Evolutionary conservation across 2,797 vertebrate species (phyloP).

Genomic region (Cyprinodon diabolis): DNA sequence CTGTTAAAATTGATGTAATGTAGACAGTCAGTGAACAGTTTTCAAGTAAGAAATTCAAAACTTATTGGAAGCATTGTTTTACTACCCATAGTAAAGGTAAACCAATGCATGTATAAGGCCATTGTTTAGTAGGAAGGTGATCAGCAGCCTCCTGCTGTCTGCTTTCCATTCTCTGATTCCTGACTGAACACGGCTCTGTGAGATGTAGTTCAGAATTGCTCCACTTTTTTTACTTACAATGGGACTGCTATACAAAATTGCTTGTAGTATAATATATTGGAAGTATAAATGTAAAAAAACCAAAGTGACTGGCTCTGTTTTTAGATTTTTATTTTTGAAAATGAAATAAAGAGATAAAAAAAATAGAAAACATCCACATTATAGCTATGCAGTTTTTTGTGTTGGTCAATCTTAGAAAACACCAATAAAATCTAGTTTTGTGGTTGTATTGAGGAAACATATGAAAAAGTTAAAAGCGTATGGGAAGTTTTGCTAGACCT

Average conservation of each 20-base stretch:
- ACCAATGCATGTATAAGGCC: too few relatives aligned
- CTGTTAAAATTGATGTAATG: too few relatives aligned
- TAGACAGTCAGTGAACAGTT: too few relatives aligned
- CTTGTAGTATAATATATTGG: too few relatives aligned
- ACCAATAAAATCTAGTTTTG: not conserved
- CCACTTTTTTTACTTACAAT: not conserved
- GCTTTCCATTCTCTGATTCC: too few relatives aligned
- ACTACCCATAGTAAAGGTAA: too few relatives aligned
- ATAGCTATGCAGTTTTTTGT: not conserved
- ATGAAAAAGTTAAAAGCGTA: not conserved
- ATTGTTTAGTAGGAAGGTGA: too few relatives aligned
- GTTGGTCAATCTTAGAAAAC: not conserved
- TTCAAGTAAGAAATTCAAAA: too few relatives aligned
- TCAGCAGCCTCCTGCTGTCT: too few relatives aligned
- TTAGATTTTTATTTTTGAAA: not conserved
- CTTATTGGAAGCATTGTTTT: too few relatives aligned
- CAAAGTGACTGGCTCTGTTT: not conserved
- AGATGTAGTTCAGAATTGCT: not conserved
- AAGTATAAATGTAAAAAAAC: too few relatives aligned
- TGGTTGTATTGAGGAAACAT: not conserved
- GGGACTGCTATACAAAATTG: too few relatives aligned
- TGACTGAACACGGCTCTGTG: not conserved
- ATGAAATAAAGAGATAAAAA: not conserved
- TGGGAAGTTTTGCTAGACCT: not conserved
- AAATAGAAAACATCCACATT: not conserved